phyloP scores from a whole-genome alignment of 2,113 vertebrate species.

The Ailurus styani region DNA sequence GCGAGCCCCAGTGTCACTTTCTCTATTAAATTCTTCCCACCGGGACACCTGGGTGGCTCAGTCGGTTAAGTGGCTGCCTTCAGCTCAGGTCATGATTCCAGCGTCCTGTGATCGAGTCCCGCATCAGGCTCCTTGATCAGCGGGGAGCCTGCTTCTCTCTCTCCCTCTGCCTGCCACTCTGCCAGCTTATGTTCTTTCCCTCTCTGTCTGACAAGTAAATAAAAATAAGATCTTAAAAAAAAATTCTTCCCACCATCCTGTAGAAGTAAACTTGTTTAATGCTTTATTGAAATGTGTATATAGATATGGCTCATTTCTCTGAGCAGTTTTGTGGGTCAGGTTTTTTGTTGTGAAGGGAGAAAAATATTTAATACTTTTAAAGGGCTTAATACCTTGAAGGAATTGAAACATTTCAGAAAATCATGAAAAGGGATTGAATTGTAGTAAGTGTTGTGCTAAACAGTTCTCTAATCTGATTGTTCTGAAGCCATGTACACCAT shows the following conservation, averaged over 20 bases:
- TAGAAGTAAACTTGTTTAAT: background rate
- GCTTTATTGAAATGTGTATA: background rate
- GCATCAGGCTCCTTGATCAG: too few relatives aligned
- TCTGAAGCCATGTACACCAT: background rate
- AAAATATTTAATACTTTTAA: background rate
- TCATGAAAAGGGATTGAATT: background rate
- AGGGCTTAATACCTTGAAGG: background rate
- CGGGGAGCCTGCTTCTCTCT: too few relatives aligned
- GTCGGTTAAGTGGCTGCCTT: too few relatives aligned
- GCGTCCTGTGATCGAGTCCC: too few relatives aligned
- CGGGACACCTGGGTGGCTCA: too few relatives aligned
- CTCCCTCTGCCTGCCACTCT: too few relatives aligned
- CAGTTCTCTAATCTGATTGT: background rate
- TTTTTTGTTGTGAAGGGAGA: background rate
- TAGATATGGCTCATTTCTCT: background rate
- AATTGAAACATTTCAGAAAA: background rate
- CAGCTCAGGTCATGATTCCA: too few relatives aligned
- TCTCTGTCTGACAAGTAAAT: too few relatives aligned
- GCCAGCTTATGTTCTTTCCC: too few relatives aligned
- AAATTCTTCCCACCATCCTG: background rate
- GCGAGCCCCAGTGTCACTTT: background rate
- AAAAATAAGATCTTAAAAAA: too few relatives aligned
- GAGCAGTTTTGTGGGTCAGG: background rate
- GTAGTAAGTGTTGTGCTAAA: background rate
- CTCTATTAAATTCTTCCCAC: background rate